Conservation (phyloP, 2,797 vertebrate genomes). For the Microchirus variegatus region DNA sequence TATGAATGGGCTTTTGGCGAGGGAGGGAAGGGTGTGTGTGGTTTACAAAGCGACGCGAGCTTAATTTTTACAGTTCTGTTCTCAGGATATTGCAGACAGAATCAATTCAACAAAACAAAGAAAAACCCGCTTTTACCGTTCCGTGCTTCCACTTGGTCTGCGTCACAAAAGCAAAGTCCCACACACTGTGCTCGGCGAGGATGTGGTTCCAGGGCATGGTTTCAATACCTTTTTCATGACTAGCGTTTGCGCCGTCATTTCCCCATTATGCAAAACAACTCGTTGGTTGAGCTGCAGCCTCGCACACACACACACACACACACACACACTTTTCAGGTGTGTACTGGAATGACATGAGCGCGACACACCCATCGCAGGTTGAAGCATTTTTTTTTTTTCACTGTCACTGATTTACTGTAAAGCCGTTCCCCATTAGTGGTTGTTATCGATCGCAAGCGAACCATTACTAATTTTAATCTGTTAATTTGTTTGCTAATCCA, state of each 20-base stretch:
- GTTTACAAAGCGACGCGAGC: no score
- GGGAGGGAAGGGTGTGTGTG: no score
- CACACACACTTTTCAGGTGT: constrained; percentile 40
- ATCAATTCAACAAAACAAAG: not conserved
- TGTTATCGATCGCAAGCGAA: no score
- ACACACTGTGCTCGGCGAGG: not conserved
- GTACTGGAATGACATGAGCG: constrained; percentile 43
- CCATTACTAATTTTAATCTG: no score
- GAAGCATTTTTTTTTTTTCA: not conserved
- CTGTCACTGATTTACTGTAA: no score
- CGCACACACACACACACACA: constrained; percentile 4
- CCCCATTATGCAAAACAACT: constrained; percentile 55
- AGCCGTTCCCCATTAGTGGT: no score
- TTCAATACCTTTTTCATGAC: constrained; percentile 42
- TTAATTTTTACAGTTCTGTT: no score
- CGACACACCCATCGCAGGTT: constrained; percentile 45
- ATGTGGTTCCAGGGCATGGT: not conserved
- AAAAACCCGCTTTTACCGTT: no score
- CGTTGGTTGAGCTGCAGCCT: constrained; percentile 51
- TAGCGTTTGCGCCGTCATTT: constrained; percentile 16
- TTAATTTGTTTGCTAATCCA: not conserved
- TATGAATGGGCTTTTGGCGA: no score
- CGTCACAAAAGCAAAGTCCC: not conserved
- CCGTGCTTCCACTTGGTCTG: not conserved
- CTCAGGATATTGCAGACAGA: not conserved